These are phyloP conservation scores for Galaxias olidus DNA, from an alignment of 2,797 vertebrate genomes.

Conservation along the genomic window DNA sequence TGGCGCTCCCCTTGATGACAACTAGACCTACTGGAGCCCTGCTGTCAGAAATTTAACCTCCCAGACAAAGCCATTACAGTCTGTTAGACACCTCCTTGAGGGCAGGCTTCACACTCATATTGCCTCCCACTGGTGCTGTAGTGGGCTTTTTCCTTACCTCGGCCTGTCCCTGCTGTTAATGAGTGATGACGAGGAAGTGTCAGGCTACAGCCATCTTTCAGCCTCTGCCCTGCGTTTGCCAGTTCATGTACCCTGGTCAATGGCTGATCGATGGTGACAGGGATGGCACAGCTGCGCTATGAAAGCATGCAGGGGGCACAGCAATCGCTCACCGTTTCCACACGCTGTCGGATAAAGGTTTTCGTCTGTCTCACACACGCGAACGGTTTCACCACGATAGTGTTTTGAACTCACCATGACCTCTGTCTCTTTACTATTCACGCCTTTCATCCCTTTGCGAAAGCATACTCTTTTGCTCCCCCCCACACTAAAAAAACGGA, in stretches of 20 bases:
- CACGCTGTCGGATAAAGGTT: conserved; percentile 29
- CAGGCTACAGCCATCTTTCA: conserved; percentile 33
- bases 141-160: too few relatives aligned
- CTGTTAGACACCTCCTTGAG: too few relatives aligned
- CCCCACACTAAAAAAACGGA: background rate
- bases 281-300: conserved; percentile 42
- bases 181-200: conserved; percentile 2
- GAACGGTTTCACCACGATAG: conserved; percentile 1
- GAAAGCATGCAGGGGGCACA: conserved; percentile 33
- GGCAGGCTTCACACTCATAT: too few relatives aligned
- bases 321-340: conserved; percentile 39
- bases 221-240: conserved; percentile 25
- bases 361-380: conserved; percentile 5
- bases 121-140: too few relatives aligned
- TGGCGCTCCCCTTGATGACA: too few relatives aligned
- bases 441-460: background rate
- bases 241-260: conserved; percentile 38
- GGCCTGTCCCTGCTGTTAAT: background rate
- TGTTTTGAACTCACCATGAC: background rate
- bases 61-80: too few relatives aligned
- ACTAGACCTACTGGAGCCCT: too few relatives aligned
- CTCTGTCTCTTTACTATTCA: conserved; percentile 8
- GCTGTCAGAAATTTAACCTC: too few relatives aligned
- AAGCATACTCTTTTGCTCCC: background rate
- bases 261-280: conserved; percentile 56